phyloP scores from a whole-genome alignment of 2,113 vertebrate genomes.

The Embiotoca jacksoni region DNA sequence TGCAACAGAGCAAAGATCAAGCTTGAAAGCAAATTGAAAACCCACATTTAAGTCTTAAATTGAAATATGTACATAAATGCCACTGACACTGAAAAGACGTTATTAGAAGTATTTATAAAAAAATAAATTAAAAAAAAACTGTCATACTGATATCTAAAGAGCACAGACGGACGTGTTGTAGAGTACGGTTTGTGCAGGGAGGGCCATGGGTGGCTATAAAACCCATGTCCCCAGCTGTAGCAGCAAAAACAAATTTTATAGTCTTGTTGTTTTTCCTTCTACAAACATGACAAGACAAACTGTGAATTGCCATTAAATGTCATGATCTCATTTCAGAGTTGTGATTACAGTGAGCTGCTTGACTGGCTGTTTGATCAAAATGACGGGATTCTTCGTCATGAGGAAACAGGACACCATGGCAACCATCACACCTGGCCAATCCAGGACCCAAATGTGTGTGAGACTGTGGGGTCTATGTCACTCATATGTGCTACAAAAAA shows the following conservation, averaged over 20 bases:
- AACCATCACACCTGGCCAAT: conserved; percentile 79
- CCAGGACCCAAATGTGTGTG: conserved; percentile 82
- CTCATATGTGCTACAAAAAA: not conserved
- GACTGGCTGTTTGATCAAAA: conserved; percentile 93
- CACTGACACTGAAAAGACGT: not conserved
- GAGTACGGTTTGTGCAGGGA: conserved; percentile 4
- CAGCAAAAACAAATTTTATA: conserved; percentile 1
- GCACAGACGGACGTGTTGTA: not conserved
- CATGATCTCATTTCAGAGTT: conserved; percentile 52
- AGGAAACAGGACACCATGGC: conserved; percentile 77
- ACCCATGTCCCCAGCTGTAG: conserved; percentile 8
- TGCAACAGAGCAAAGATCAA: conserved; percentile 40
- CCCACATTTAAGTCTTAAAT: not conserved
- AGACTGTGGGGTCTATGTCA: conserved; percentile 15
- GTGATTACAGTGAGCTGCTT: conserved; percentile 87
- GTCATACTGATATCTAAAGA: not conserved
- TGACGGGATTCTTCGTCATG: conserved; percentile 87
- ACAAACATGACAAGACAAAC: not conserved
- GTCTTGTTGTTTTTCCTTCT: conserved; percentile 7
- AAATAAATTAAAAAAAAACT: not conserved
- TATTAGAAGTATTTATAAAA: not conserved
- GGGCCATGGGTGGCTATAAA: conserved; percentile 9
- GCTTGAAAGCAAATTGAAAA: conserved; percentile 12
- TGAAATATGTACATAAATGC: not conserved
- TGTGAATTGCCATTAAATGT: conserved; percentile 23